Percentiles rank a stretch among this genome's conserved stretches.
phyloP scores from a whole-genome alignment of 2,113 vertebrate genomes.

The Numida meleagris region DNA sequence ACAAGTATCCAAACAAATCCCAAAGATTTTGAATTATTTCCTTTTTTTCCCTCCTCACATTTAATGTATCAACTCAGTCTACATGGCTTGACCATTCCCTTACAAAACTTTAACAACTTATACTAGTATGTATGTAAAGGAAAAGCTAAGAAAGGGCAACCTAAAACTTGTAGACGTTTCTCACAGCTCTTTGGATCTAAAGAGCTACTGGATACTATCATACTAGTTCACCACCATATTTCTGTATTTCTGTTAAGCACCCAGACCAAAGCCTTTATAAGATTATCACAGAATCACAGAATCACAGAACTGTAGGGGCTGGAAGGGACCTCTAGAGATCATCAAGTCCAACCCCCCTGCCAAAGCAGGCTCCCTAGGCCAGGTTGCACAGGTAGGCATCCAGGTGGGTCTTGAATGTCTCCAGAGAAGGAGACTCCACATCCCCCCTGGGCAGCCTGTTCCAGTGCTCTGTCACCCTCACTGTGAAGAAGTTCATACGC shows the following conservation, averaged over 20 bases:
- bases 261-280: background rate
- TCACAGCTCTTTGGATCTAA: background rate
- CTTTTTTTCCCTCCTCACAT: background rate
- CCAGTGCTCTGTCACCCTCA: too few relatives aligned
- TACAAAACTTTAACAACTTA: background rate
- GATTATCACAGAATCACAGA: too few relatives aligned
- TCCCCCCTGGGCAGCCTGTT: too few relatives aligned
- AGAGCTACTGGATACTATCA: background rate
- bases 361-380: too few relatives aligned
- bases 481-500: too few relatives aligned
- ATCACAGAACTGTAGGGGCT: too few relatives aligned
- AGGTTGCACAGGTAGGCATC: too few relatives aligned
- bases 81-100: background rate
- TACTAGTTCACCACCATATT: background rate
- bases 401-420: too few relatives aligned
- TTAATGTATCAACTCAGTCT: background rate
- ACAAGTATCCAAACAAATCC: background rate
- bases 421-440: too few relatives aligned
- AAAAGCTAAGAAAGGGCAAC: background rate
- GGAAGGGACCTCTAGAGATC: too few relatives aligned
- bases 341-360: too few relatives aligned
- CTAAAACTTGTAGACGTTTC: background rate
- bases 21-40: fast-evolving
- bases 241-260: background rate
- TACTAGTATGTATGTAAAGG: background rate